These are phyloP conservation scores for Carassius auratus DNA, from an alignment of 2,113 vertebrate species.

Conservation along the genomic window DNA sequence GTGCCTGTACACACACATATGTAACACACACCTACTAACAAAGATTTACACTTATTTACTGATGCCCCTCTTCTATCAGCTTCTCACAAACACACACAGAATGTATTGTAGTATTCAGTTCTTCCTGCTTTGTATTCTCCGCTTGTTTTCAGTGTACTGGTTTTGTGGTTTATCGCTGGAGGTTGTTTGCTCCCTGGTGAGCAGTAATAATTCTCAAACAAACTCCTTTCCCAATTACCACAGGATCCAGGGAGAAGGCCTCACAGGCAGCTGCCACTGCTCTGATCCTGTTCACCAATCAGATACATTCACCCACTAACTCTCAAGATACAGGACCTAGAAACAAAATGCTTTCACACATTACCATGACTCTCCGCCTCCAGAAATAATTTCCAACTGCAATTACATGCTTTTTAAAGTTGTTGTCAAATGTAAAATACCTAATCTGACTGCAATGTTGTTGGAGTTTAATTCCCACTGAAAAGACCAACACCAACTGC, in stretches of 20 bases:
- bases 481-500: neutral
- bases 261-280: constrained; percentile 6
- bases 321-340: neutral
- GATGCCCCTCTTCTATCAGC: neutral
- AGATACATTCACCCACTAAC: neutral
- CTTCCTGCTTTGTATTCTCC: constrained; percentile 30
- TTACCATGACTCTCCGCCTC: neutral
- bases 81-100: neutral
- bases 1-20: constrained; percentile 3
- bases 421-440: neutral
- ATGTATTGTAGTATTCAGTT: neutral
- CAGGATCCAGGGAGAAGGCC: constrained; percentile 7
- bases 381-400: neutral
- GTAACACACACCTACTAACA: constrained; percentile 27
- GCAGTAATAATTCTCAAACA: constrained; percentile 36
- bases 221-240: constrained; percentile 36
- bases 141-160: constrained; percentile 24
- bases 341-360: constrained; percentile 6
- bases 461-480: neutral
- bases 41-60: neutral
- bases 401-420: constrained; percentile 5
- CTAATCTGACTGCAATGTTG: neutral
- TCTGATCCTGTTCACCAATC: constrained; percentile 23
- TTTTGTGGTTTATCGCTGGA: constrained; percentile 41
- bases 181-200: constrained; percentile 33